Percentiles rank a stretch among this genome's conserved stretches.
Evolutionary conservation across 2,113 vertebrate species (phyloP).

Genomic region (Stercorarius parasiticus): DNA sequence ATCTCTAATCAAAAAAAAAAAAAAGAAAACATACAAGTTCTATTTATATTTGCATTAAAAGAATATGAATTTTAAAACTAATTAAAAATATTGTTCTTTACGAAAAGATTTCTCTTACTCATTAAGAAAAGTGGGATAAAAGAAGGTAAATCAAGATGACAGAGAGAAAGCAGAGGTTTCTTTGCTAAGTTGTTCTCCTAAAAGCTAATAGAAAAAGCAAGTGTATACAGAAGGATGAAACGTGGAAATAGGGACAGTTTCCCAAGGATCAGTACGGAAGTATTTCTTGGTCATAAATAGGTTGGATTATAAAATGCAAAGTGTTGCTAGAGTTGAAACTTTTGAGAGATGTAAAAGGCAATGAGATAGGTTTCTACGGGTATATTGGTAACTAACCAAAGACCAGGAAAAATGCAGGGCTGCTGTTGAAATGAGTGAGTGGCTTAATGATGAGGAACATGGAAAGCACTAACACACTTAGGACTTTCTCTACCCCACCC

Average conservation of each 20-base stretch:
- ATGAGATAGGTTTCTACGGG: background rate
- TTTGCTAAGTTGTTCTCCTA: background rate
- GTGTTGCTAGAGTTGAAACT: background rate
- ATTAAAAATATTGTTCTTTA: background rate
- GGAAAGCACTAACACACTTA: fast-evolving
- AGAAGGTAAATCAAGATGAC: background rate
- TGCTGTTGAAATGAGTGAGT: background rate
- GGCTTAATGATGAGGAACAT: background rate
- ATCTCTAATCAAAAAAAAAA: background rate
- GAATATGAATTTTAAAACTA: background rate
- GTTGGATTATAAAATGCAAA: background rate
- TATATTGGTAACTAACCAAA: fast-evolving
- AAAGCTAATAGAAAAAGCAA: background rate
- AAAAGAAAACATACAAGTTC: fast-evolving
- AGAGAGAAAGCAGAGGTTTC: background rate
- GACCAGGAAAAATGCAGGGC: background rate
- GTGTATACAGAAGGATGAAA: background rate
- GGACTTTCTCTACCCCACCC: background rate
- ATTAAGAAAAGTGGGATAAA: background rate
- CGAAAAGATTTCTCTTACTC: fast-evolving
- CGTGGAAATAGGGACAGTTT: background rate
- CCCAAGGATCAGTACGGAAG: background rate
- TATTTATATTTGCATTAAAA: background rate
- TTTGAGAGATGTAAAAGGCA: background rate
- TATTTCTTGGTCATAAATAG: fast-evolving